Evolutionary conservation across 2,888 invertebrate genomes (phyloP).

Genomic region (Drosophila mimetica): DNA sequence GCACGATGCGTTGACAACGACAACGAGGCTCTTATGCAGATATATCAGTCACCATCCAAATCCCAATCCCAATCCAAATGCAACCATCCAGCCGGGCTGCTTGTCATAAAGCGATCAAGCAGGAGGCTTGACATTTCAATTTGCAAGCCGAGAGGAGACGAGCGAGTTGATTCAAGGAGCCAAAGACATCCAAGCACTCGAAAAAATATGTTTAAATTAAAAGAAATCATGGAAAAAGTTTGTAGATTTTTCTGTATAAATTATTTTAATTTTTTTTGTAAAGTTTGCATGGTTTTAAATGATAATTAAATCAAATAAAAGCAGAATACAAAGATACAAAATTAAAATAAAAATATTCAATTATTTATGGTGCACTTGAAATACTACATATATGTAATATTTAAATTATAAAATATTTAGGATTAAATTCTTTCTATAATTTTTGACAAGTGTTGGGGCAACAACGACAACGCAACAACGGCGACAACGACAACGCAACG

Average conservation of each 20-base stretch:
- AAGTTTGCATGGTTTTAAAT: too few species aligned
- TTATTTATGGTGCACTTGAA: too few species aligned
- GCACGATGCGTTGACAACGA: slow-evolving; percentile 65
- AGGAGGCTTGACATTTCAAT: slow-evolving; percentile 76
- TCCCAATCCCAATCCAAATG: not conserved
- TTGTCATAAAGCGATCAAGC: slow-evolving; percentile 77
- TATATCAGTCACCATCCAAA: slow-evolving; percentile 71
- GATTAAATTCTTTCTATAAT: not conserved
- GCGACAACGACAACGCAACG: slow-evolving; percentile 27
- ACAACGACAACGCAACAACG: slow-evolving; percentile 8
- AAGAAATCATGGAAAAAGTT: not conserved
- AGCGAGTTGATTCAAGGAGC: slow-evolving; percentile 38
- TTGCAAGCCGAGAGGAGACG: slow-evolving; percentile 62
- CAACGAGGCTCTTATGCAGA: slow-evolving; percentile 49
- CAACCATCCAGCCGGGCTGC: slow-evolving; percentile 56
- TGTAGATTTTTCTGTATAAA: not conserved
- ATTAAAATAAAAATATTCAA: too few species aligned
- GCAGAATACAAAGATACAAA: not conserved
- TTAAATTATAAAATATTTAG: too few species aligned
- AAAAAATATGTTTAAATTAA: not conserved
- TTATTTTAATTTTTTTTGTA: not conserved
- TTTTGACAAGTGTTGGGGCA: not conserved
- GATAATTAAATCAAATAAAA: too few species aligned
- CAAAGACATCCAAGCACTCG: slow-evolving; percentile 18
- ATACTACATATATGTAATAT: too few species aligned